Evolutionary conservation across 2,113 vertebrate species (phyloP), one percentile per base, ranked within the genome.

Genomic region (Melanocharis versteri): DNA sequence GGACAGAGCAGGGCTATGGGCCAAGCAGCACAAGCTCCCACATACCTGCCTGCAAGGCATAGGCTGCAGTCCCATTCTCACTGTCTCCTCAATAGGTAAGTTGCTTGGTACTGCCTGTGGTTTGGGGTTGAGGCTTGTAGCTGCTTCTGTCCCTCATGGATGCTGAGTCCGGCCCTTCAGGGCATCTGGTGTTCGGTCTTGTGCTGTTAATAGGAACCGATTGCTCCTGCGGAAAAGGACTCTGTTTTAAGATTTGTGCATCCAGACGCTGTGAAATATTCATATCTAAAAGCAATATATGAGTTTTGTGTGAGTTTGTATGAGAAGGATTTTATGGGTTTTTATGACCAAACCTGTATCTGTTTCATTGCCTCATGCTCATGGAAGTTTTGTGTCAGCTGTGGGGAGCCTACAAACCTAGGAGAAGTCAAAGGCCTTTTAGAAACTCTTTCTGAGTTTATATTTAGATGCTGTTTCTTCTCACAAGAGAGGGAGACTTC

Each of bases 21-120:
- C 37, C 28, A 24, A 35, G 42, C 2, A 13, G 42, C 0, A 0
- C 40, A 50, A 39, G 23, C 35, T 80, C 37, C 44, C 50, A 47
- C 24, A 28, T 37, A 56, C 20, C 50, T 57, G 3, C 26, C 30
- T 66, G n/a, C 11, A 14, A 60, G 61, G 71, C 50, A 11, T 1
- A 70, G 70, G 47, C 58, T 83, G 51, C 39, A 53, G 35, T 57
- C 54, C 50, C 20, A 10, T 85, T 66, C 51, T 64, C 47, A 6
- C 70, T 77, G 33, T 27, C 66, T 56, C 27, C 44, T 87, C 1
- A 5, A 20, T 23, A 70, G 39, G 15, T 28, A 47, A 58, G 15
- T 57, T 87, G 18, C 33, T 45, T 60, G 33, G 18, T 89, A 9
- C 40, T 80, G 66, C 50, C 19, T 7, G 2, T 37, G 45, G n/a